Evolutionary conservation across 1,140 invertebrate species (phyloP), one percentile per base, ranked within the genome.

Genomic region (Tetramorium alpestre): DNA sequence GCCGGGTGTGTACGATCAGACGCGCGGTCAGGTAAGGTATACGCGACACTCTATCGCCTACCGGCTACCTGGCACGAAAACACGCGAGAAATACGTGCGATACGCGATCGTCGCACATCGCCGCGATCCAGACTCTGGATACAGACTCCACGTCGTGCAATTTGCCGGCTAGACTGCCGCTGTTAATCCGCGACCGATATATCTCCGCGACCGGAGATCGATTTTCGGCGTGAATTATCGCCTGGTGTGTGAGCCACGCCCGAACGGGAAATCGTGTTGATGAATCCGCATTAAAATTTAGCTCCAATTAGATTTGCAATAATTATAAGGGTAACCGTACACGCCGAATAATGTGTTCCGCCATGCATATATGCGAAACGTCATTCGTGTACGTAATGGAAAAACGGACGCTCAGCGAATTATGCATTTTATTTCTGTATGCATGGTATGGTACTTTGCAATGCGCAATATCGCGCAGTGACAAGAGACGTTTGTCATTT

Each of bases 251-350:
- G 54, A 70, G 47, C 80, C 80, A 73, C 80, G 80, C 80, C 69
- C 41, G 80, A 60, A 38, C 69, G 33, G 69, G 80, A 75, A 84
- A 84, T 84, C 54, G 69, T 41, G 54, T 47, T 60, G 80, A 82
- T 60, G 67, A 84, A 84, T 84, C 56, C 80, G 47, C 69, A 75
- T 84, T 84, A 84, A 84, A 84, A 75, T 84, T 84, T 84, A 84
- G 70, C 56, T 22, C n/a, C 80, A 84, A 75, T 84, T 84, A 84
- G 69, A 60, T 84, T 47, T 73, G 69, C 80, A 73, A 73, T 84
- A 84, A 75, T 84, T 84, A 84, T 75, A 49, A 60, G 54, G 44
- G 25, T 60, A 33, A 75, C 54, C 47, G 11, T 18, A 22, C 16
- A 18, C 38, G 54, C 3, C 25, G 54, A 44, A 47, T 38, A 22